A percentile compares a stretch with the other conserved stretches of the same genome.
phyloP scores from a whole-genome alignment of 2,113 vertebrate genomes.

The Coracopsis vasa region DNA sequence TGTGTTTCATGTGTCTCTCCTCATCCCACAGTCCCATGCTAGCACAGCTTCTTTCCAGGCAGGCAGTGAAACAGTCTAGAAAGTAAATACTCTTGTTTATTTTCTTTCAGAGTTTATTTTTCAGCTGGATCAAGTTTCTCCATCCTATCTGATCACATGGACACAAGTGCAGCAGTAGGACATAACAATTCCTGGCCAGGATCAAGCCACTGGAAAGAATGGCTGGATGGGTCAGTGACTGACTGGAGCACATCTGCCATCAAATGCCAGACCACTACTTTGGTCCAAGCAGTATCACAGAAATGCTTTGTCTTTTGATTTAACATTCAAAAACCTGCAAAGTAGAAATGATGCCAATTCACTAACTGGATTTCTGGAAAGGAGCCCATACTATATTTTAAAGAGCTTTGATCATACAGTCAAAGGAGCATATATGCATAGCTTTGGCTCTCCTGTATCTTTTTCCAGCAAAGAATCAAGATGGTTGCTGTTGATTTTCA shows the following conservation, averaged over 20 bases:
- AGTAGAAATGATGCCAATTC: slow-evolving; percentile 19
- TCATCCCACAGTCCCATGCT: accelerated
- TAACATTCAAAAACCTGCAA: slow-evolving; percentile 32
- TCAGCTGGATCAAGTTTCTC: background rate
- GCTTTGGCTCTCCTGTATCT: background rate
- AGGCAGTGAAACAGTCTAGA: background rate
- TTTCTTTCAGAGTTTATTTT: background rate
- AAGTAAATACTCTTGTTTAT: background rate
- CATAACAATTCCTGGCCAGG: background rate
- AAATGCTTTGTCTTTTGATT: slow-evolving; percentile 31
- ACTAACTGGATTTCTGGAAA: slow-evolving; percentile 36
- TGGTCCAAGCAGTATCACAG: background rate
- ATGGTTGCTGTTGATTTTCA: background rate
- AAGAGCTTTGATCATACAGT: background rate
- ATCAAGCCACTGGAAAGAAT: background rate
- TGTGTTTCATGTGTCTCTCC: background rate
- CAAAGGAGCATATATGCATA: background rate
- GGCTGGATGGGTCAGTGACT: background rate
- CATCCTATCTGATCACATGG: background rate
- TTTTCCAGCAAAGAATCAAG: background rate
- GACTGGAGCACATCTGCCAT: background rate
- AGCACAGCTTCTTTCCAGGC: background rate
- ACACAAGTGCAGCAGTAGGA: background rate
- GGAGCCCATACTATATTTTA: slow-evolving; percentile 3
- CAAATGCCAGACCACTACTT: background rate